Evolutionary conservation across 2,888 invertebrate genomes (phyloP).

Genomic region (Papilio demoleus): DNA sequence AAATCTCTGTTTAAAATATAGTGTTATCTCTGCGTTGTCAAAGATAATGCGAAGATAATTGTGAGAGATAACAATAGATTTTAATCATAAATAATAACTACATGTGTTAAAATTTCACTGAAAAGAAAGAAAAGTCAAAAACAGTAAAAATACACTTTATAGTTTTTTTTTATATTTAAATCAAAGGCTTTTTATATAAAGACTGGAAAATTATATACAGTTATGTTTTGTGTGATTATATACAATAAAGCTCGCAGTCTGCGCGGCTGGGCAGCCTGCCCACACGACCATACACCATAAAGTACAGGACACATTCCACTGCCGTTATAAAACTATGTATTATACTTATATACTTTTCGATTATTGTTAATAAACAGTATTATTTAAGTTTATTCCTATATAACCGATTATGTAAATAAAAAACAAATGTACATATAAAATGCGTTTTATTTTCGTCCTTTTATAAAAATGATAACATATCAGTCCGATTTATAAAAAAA

Average conservation of each 20-base stretch:
- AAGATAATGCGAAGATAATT: too few species aligned
- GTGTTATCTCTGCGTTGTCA: too few species aligned
- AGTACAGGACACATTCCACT: constrained; percentile 17
- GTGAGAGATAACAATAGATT: too few species aligned
- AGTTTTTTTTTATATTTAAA: not conserved
- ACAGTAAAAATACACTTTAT: not conserved
- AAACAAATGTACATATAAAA: constrained; percentile 33
- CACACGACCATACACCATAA: not conserved
- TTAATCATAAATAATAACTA: too few species aligned
- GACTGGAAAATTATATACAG: too few species aligned
- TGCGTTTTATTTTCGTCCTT: constrained; percentile 24
- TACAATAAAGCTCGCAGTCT: too few species aligned
- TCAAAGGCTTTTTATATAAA: too few species aligned
- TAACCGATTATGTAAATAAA: constrained; percentile 36
- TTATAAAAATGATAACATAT: constrained; percentile 28
- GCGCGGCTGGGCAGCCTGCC: not conserved
- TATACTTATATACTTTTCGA: constrained; percentile 16
- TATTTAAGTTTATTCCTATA: constrained; percentile 34
- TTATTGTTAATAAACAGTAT: constrained; percentile 35
- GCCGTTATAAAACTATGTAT: constrained; percentile 5
- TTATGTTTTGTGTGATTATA: too few species aligned
- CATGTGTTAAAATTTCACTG: too few species aligned
- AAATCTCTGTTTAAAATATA: too few species aligned
- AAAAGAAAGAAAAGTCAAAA: too few species aligned
- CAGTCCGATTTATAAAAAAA: constrained; percentile 27